Conservation (phyloP, 2,797 vertebrate species). For the Phrynocephalus guinanensis region DNA sequence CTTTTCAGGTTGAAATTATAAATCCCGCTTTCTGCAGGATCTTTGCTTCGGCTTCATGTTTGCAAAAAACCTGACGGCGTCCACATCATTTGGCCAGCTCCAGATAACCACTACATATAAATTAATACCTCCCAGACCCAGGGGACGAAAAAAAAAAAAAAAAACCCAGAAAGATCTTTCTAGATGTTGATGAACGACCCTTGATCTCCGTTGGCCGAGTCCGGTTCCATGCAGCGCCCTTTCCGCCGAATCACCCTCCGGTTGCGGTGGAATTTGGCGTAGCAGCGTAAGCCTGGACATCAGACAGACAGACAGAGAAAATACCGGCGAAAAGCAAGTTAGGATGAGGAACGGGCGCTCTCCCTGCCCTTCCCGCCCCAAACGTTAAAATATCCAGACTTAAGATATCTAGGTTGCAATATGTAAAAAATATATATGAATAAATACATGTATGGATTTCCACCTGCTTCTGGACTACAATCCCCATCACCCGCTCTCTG, state of each 20-base stretch:
- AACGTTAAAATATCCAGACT: too few relatives aligned
- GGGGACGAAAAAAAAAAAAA: conserved; percentile 24
- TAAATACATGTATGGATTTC: too few relatives aligned
- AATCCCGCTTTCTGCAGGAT: background rate
- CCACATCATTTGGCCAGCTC: conserved; percentile 40
- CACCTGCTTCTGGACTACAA: background rate
- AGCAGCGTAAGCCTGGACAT: conserved; percentile 90
- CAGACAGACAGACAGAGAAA: background rate
- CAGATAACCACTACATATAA: conserved; percentile 42
- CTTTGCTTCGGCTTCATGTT: background rate
- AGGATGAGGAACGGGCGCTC: too few relatives aligned
- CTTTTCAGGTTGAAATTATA: background rate
- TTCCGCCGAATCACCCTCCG: conserved; percentile 91
- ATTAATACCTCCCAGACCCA: conserved; percentile 36
- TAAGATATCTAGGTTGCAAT: too few relatives aligned
- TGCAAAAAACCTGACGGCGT: conserved; percentile 52
- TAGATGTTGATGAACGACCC: conserved; percentile 96
- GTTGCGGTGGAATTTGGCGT: conserved; percentile 97
- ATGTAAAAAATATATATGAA: too few relatives aligned
- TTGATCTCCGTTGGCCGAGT: conserved; percentile 86
- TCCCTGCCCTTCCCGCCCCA: too few relatives aligned
- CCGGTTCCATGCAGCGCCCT: conserved; percentile 94
- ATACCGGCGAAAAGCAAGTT: background rate
- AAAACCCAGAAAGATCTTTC: background rate
- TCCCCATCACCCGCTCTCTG: background rate